phyloP scores from a whole-genome alignment of 2,888 invertebrate genomes.

The Resseliella maxima region DNA sequence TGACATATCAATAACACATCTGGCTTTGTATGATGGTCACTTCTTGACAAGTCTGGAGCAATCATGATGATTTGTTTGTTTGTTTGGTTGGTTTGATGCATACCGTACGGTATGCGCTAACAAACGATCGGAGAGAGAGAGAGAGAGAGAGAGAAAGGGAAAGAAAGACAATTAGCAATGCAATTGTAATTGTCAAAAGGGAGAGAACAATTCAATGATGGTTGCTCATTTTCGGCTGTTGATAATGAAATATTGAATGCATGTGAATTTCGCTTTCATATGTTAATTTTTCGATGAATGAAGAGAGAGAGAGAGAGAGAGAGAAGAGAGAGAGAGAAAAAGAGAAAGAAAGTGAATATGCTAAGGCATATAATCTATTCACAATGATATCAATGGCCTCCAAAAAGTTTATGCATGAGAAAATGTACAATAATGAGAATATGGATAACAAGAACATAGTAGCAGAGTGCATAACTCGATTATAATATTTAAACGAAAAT shows the following conservation, averaged over 20 bases:
- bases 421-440: constrained; percentile 20
- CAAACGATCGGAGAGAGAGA: background rate
- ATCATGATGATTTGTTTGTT: background rate
- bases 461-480: background rate
- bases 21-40: background rate
- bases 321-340: background rate
- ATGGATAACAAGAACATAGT: background rate
- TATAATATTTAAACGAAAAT: background rate
- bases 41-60: background rate
- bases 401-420: constrained; percentile 47
- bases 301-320: background rate
- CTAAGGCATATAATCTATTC: background rate
- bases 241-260: background rate
- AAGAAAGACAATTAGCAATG: background rate
- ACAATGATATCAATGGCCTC: constrained; percentile 32
- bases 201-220: background rate
- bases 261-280: background rate
- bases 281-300: constrained; percentile 32
- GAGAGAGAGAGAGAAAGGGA: background rate
- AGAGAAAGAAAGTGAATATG: background rate
- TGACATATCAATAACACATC: constrained; percentile 41
- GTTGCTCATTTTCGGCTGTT: background rate
- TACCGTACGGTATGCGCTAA: background rate
- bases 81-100: background rate
- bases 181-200: background rate